These are phyloP conservation scores for Drosophila varians DNA, from an alignment of 1,140 invertebrate genomes.

Conservation along the genomic window DNA sequence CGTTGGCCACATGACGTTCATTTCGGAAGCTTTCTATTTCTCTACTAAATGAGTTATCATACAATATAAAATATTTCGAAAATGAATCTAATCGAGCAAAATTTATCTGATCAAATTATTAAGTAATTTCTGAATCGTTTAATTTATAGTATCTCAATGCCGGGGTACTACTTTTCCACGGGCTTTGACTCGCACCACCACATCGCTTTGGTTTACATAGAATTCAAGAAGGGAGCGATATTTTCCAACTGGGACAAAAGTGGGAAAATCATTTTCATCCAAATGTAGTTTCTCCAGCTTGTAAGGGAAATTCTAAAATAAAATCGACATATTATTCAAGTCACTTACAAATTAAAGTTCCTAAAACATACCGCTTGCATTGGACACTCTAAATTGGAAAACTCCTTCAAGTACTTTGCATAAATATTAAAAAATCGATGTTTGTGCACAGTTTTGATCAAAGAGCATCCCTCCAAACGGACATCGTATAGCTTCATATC, in stretches of 20 bases:
- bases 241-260: conserved; percentile 25
- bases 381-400: conserved; percentile 26
- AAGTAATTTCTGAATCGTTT: neutral
- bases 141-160: neutral
- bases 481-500: conserved; percentile 29
- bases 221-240: conserved; percentile 18
- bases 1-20: neutral
- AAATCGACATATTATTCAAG: neutral
- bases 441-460: conserved; percentile 38
- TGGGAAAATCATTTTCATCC: conserved; percentile 37
- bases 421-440: conserved; percentile 32
- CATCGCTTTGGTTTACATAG: conserved; percentile 12
- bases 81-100: neutral
- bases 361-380: conserved; percentile 41
- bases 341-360: neutral
- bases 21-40: neutral
- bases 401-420: conserved; percentile 16
- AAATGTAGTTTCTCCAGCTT: conserved; percentile 22
- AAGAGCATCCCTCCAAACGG: conserved; percentile 21
- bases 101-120: no score
- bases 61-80: neutral
- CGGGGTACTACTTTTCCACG: neutral
- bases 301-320: conserved; percentile 23
- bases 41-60: conserved; percentile 6
- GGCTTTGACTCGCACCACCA: neutral